Evolutionary conservation across 2,113 vertebrate species (phyloP).

Genomic region (Sinocyclocheilus anophthalmus): DNA sequence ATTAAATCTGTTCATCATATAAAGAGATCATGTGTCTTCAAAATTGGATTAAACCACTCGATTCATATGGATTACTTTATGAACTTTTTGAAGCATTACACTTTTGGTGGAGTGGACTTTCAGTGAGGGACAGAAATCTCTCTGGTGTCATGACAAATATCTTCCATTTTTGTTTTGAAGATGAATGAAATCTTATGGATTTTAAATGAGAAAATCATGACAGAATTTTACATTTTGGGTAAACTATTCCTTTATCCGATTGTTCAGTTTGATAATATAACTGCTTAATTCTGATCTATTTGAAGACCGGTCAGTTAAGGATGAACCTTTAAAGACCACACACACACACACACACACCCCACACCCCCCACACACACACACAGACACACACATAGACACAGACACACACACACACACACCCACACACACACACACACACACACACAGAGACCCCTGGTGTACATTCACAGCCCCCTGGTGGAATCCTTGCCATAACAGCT

Average conservation of each 20-base stretch:
- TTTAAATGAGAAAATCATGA: not conserved
- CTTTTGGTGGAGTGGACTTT: too few species aligned
- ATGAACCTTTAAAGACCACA: not conserved
- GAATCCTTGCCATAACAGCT: not conserved
- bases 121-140: not conserved
- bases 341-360: not conserved
- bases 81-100: not conserved
- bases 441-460: not conserved
- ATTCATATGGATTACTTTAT: too few species aligned
- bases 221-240: not conserved
- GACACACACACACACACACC: too few species aligned
- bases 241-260: not conserved
- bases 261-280: not conserved
- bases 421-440: not conserved
- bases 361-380: too few species aligned
- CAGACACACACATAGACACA: too few species aligned
- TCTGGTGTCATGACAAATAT: not conserved
- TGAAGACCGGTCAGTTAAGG: not conserved
- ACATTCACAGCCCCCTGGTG: not conserved
- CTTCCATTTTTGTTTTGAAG: not conserved
- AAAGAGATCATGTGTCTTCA: not conserved
- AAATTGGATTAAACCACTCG: not conserved
- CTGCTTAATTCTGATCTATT: not conserved
- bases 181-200: not conserved
- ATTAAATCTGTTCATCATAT: not conserved